phyloP scores from a whole-genome alignment of 2,888 invertebrate genomes.

The Stomorhina lunata region DNA sequence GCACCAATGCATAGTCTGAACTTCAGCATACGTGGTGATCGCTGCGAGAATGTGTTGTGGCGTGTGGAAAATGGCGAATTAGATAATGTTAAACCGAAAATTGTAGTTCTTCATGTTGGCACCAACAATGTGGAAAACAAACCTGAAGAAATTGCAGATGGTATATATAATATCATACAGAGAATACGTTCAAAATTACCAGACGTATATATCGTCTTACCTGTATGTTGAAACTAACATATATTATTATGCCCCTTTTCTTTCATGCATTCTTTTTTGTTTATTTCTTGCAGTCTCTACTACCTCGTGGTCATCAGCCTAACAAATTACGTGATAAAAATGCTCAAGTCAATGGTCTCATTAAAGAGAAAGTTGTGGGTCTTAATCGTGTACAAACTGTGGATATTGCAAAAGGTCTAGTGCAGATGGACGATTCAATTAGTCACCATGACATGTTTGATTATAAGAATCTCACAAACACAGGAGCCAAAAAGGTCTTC shows the following conservation, averaged over 20 bases:
- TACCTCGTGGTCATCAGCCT: slow-evolving; percentile 92
- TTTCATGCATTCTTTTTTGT: not conserved
- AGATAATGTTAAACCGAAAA: slow-evolving; percentile 93
- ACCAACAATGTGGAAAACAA: slow-evolving; percentile 92
- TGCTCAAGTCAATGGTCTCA: slow-evolving; percentile 86
- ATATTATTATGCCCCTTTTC: not conserved
- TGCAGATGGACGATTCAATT: slow-evolving; percentile 89
- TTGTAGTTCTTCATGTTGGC: slow-evolving; percentile 91
- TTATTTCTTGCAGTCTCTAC: slow-evolving; percentile 85
- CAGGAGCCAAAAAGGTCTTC: slow-evolving; percentile 92
- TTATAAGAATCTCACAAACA: slow-evolving; percentile 92
- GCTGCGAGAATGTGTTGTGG: slow-evolving; percentile 94
- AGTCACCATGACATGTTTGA: slow-evolving; percentile 96
- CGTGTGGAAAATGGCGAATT: slow-evolving; percentile 93
- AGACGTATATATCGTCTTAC: slow-evolving; percentile 89
- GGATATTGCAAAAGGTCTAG: slow-evolving; percentile 88
- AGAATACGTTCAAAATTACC: slow-evolving; percentile 89
- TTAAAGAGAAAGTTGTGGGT: slow-evolving; percentile 84
- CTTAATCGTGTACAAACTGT: slow-evolving; percentile 89
- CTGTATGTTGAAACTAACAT: slow-evolving; percentile 83
- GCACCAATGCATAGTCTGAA: slow-evolving; percentile 95
- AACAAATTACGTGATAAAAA: slow-evolving; percentile 90
- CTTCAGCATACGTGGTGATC: slow-evolving; percentile 91
- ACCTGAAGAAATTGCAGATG: slow-evolving; percentile 90
- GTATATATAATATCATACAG: slow-evolving; percentile 88